Base-by-base conservation (phyloP, 1,140 invertebrate genomes). In the Muscidifurax raptorellus region DNA sequence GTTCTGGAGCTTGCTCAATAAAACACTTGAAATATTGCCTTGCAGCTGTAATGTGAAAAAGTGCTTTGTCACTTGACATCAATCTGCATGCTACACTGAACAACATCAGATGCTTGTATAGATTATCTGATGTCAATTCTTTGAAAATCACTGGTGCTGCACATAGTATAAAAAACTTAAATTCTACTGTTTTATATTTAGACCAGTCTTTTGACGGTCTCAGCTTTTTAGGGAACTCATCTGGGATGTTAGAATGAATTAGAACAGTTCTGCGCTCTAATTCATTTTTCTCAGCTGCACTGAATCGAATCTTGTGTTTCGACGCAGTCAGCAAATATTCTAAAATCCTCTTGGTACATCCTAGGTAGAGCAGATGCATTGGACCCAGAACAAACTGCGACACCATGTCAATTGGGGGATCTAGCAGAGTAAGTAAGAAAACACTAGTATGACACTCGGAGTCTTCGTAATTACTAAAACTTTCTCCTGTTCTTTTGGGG, bases 21-120 rank as follows among this genome's bases (percentile, higher is more conserved):
- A 75, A 75, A 44, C 10, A 5, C 28, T 22, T 25, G 40, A 75
- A 66, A 25, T 86, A 84, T 30, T 72, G 18, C 77, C 86, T 84
- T 2, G 87, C 40, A 22, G 40, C 12, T n/a, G 25, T 18, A n/a
- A 44, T 44, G 13, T 22, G 25, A 44, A n/a, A 7, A 22, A 44
- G 10, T n/a, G 75, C 47, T 12, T 59, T 18, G 13, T 59, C 6
- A 30, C 47, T 28, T 59, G 75, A 77, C 27, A 77, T 28, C 13
- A 52, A 27, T 27, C 75, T 77, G 36, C 75, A 59, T 28, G 75
- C 75, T 15, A 59, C 32, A 59, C 52, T 44, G 0, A 77, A 30
- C 27, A 59, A 13, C 27, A 77, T 7, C 6, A 77, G 10, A 25
- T 77, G 75, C 1, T 59, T n/a, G 22, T 77, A 77, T 2, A 28